These are phyloP conservation scores for Campaea margaritaria DNA, from an alignment of 2,888 invertebrate species.

Conservation along the genomic window DNA sequence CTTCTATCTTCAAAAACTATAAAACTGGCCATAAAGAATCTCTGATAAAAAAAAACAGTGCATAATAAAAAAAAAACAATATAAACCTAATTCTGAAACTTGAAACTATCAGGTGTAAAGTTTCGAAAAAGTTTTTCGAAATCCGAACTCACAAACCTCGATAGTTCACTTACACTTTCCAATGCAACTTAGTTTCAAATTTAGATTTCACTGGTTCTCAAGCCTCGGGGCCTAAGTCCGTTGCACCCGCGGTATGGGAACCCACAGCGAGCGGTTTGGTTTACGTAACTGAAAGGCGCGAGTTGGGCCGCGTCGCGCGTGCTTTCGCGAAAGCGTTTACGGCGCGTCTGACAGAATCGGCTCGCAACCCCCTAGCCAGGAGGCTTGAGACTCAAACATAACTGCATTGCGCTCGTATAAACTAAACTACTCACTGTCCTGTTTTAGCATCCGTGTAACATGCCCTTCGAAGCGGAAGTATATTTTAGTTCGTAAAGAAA, in stretches of 20 bases:
- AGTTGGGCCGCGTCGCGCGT: conserved; percentile 55
- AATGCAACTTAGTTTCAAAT: conserved; percentile 38
- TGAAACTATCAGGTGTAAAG: neutral
- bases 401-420: conserved; percentile 77
- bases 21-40: conserved; percentile 14
- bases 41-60: conserved; percentile 6
- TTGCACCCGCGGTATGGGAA: conserved; percentile 25
- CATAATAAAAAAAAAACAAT: conserved; percentile 18
- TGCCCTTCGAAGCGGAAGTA: too few species aligned
- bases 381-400: conserved; percentile 51
- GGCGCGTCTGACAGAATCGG: conserved; percentile 71
- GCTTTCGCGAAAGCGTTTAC: conserved; percentile 71
- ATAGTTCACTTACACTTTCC: conserved; percentile 53
- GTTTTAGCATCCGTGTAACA: neutral
- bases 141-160: conserved; percentile 57
- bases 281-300: conserved; percentile 58
- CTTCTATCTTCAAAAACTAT: too few species aligned
- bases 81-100: conserved; percentile 4
- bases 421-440: conserved; percentile 28
- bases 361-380: conserved; percentile 55
- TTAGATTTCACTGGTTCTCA: conserved; percentile 41
- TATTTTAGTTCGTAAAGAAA: too few species aligned
- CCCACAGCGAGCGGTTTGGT: conserved; percentile 43
- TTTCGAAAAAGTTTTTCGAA: conserved; percentile 1
- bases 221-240: conserved; percentile 18